These are phyloP conservation scores for Tenodera sinensis DNA, from an alignment of 2,888 invertebrate genomes.

Conservation along the genomic window DNA sequence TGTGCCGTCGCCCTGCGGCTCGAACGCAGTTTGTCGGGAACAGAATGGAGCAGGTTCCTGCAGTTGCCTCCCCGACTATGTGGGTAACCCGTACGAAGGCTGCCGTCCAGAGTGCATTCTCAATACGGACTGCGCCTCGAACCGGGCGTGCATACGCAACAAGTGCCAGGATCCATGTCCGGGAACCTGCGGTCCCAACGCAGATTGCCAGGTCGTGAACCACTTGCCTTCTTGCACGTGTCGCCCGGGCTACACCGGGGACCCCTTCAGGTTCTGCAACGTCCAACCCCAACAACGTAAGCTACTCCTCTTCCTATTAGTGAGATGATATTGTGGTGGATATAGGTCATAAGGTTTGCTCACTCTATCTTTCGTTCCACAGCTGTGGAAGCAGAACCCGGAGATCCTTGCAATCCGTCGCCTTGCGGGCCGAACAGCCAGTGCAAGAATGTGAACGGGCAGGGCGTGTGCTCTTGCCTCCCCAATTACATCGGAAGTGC, in stretches of 20 bases:
- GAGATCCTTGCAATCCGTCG: slow-evolving; percentile 60
- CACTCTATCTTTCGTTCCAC: neutral
- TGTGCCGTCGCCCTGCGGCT: slow-evolving; percentile 49
- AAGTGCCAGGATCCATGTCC: slow-evolving; percentile 58
- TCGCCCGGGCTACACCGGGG: slow-evolving; percentile 52
- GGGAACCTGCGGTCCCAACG: slow-evolving; percentile 51
- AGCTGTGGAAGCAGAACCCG: slow-evolving; percentile 61
- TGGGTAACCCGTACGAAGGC: slow-evolving; percentile 57
- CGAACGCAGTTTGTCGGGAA: slow-evolving; percentile 51
- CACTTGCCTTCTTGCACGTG: slow-evolving; percentile 55
- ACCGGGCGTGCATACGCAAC: slow-evolving; percentile 53
- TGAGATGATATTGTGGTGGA: neutral
- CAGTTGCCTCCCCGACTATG: slow-evolving; percentile 49
- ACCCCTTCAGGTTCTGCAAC: slow-evolving; percentile 50
- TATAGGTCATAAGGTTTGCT: neutral
- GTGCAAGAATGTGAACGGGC: slow-evolving; percentile 58
- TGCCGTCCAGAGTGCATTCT: slow-evolving; percentile 56
- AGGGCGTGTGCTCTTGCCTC: slow-evolving; percentile 64
- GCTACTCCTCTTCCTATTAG: neutral
- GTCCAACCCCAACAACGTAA: slow-evolving; percentile 27
- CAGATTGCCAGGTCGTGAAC: slow-evolving; percentile 43
- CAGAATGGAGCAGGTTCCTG: slow-evolving; percentile 53
- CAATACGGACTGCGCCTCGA: slow-evolving; percentile 55
- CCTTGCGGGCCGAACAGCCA: slow-evolving; percentile 65
- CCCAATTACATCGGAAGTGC: slow-evolving; percentile 59